Evolutionary conservation across 2,797 vertebrate species (phyloP).

Genomic region (Artibeus jamaicensis): DNA sequence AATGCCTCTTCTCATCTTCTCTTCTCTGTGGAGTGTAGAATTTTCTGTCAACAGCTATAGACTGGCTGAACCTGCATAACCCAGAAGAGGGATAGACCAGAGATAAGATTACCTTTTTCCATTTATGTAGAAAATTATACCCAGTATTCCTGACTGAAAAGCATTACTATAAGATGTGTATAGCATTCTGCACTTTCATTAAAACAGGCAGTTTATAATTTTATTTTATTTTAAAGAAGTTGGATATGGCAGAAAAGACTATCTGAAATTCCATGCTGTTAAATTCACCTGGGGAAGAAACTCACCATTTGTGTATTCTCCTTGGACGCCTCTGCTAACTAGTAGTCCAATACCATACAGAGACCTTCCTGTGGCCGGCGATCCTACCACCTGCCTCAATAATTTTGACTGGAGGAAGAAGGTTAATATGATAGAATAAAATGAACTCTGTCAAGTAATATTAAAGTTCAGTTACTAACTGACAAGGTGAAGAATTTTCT

Average conservation of each 20-base stretch:
- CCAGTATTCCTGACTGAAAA: slow-evolving; percentile 73
- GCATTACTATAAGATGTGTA: slow-evolving; percentile 72
- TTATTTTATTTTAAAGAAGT: slow-evolving; percentile 77
- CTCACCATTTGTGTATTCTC: slow-evolving; percentile 76
- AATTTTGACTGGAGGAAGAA: slow-evolving; percentile 61
- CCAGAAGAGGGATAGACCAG: slow-evolving; percentile 62
- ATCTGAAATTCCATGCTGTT: slow-evolving; percentile 76
- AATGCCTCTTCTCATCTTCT: slow-evolving; percentile 79
- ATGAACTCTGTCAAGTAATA: slow-evolving; percentile 66
- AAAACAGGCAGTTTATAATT: slow-evolving; percentile 77
- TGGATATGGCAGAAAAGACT: slow-evolving; percentile 70
- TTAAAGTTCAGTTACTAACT: slow-evolving; percentile 3
- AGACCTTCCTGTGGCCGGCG: slow-evolving; percentile 59
- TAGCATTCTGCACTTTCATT: slow-evolving; percentile 78
- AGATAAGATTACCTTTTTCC: slow-evolving; percentile 80
- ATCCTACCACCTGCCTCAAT: slow-evolving; percentile 51
- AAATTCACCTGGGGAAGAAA: slow-evolving; percentile 73
- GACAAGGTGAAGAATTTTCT: neutral
- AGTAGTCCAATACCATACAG: slow-evolving; percentile 54
- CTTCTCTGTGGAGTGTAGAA: slow-evolving; percentile 79
- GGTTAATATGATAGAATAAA: slow-evolving; percentile 74
- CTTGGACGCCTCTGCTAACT: slow-evolving; percentile 72
- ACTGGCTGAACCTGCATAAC: slow-evolving; percentile 70
- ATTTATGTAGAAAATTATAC: slow-evolving; percentile 80
- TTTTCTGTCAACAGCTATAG: slow-evolving; percentile 82